Conservation (phyloP, 2,113 vertebrate genomes). For the Labrus mixtus region DNA sequence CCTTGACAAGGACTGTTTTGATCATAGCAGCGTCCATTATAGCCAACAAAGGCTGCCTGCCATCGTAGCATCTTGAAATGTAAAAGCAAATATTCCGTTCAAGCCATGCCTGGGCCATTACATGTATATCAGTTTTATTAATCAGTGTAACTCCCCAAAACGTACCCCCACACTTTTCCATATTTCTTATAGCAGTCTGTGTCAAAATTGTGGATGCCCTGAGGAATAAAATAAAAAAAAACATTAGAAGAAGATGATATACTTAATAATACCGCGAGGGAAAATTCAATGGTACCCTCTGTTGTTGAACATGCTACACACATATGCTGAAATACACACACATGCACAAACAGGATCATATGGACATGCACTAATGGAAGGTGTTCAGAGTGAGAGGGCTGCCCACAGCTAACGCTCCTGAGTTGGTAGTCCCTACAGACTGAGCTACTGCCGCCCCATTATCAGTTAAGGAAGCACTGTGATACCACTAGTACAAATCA, state of each 20-base stretch:
- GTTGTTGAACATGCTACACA: too few species aligned
- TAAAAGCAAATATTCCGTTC: conserved; percentile 3
- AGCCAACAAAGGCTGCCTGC: conserved; percentile 75
- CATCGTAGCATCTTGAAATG: conserved; percentile 73
- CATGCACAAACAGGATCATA: too few species aligned
- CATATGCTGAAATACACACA: too few species aligned
- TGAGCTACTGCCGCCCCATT: too few species aligned
- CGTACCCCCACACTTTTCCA: conserved; percentile 84
- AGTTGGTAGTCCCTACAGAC: too few species aligned
- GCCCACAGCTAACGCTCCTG: too few species aligned
- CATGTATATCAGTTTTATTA: not conserved
- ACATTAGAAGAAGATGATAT: not conserved
- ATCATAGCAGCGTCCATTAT: conserved; percentile 79
- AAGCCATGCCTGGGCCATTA: not conserved
- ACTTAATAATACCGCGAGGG: not conserved
- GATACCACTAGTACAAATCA: not conserved
- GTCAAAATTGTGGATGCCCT: conserved; percentile 80
- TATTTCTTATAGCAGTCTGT: conserved; percentile 80
- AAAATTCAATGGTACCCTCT: too few species aligned
- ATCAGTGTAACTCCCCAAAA: not conserved
- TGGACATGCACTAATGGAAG: too few species aligned
- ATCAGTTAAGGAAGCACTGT: too few species aligned
- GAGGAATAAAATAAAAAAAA: conserved; percentile 24
- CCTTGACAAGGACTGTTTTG: conserved; percentile 82
- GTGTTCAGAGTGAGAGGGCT: too few species aligned